phyloP scores from a whole-genome alignment of 2,888 invertebrate species.

The Bruchidius siliquastri region DNA sequence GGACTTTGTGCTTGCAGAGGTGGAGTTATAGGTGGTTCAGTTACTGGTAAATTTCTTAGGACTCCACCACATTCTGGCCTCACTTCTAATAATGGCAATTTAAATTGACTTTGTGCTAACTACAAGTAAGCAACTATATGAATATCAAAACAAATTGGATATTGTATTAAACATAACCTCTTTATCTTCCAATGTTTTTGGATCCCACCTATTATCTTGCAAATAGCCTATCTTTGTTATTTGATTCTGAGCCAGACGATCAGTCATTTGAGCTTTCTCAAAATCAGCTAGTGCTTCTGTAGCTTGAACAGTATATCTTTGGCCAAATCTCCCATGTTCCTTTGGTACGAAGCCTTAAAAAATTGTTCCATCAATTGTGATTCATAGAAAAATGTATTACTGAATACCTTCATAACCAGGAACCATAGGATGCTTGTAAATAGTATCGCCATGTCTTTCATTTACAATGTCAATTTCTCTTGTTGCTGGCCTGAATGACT shows the following conservation, averaged over 20 bases:
- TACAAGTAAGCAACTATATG: conserved; percentile 35
- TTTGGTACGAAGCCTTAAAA: conserved; percentile 62
- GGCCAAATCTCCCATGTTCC: conserved; percentile 62
- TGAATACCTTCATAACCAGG: conserved; percentile 67
- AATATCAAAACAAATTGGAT: background rate
- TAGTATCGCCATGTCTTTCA: conserved; percentile 61
- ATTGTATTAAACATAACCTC: conserved; percentile 48
- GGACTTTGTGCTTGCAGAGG: conserved; percentile 57
- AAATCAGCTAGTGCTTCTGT: conserved; percentile 71
- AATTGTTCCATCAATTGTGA: background rate
- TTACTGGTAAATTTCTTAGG: conserved; percentile 55
- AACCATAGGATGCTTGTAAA: conserved; percentile 68
- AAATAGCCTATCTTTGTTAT: conserved; percentile 56
- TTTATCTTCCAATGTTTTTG: conserved; percentile 58
- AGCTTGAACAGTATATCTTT: conserved; percentile 66
- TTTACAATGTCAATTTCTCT: conserved; percentile 63
- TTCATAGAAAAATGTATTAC: background rate
- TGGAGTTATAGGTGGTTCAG: conserved; percentile 57
- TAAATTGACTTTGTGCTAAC: conserved; percentile 65
- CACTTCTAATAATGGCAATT: conserved; percentile 63
- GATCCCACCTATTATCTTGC: conserved; percentile 60
- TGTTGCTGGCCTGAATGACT: conserved; percentile 60
- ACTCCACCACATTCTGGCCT: conserved; percentile 65
- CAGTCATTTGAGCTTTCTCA: conserved; percentile 57
- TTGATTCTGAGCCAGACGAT: conserved; percentile 56